phyloP scores from a whole-genome alignment of 2,113 vertebrate genomes.

The Trochalopteron elliotii region DNA sequence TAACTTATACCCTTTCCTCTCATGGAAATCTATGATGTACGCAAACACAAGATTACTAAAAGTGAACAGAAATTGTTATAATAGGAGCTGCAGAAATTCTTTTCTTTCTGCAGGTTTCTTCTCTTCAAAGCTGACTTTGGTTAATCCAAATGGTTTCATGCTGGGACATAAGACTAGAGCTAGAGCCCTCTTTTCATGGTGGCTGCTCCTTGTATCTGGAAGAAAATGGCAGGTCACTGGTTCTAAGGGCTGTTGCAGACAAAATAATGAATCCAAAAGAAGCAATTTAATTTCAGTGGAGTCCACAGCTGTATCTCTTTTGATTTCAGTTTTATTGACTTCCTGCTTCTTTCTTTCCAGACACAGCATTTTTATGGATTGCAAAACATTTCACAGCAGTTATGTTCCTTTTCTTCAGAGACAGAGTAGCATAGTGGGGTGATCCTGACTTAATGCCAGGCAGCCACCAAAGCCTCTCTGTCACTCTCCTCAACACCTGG shows the following conservation, averaged over 20 bases:
- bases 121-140: neutral
- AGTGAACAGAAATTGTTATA: neutral
- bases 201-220: neutral
- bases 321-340: constrained; percentile 21
- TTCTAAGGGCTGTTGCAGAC: neutral
- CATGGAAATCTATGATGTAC: neutral
- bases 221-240: neutral
- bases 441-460: neutral
- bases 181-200: neutral
- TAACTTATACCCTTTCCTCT: neutral
- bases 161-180: neutral
- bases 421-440: accelerated
- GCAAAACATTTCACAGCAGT: neutral
- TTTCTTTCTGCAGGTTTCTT: neutral
- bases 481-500: neutral
- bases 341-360: neutral
- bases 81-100: neutral
- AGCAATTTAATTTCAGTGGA: neutral
- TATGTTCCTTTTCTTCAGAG: neutral
- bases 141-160: neutral
- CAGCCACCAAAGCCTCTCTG: neutral
- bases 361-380: neutral
- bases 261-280: neutral
- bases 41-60: neutral
- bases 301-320: neutral